Conservation (phyloP, 2,888 invertebrate genomes). For the Scaptodrosophila latifasciaeformis region DNA sequence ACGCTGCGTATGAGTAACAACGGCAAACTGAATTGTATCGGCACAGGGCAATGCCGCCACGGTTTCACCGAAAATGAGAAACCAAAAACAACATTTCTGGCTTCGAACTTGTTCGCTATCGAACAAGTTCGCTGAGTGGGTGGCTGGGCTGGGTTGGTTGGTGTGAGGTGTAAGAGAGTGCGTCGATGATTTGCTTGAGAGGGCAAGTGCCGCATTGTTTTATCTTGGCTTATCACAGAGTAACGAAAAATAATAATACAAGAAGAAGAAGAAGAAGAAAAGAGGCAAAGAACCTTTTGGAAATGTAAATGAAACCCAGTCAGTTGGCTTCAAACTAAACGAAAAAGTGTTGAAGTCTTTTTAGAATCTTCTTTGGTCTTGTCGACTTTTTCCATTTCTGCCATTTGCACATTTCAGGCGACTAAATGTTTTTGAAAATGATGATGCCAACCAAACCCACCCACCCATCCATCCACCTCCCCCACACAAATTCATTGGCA, state of each 20-base stretch:
- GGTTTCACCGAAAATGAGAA: conserved; percentile 7
- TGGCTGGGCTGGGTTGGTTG: background rate
- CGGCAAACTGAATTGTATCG: conserved; percentile 43
- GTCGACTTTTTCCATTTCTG: conserved; percentile 59
- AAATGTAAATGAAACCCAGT: background rate
- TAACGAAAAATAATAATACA: background rate
- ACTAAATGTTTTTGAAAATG: conserved; percentile 44
- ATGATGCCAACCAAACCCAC: no score
- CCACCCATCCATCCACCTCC: no score
- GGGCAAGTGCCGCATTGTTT: conserved; percentile 2
- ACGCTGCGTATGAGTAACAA: conserved; percentile 55
- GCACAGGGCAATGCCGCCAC: conserved; percentile 4
- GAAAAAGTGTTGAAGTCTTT: background rate
- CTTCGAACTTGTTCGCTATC: conserved; percentile 4
- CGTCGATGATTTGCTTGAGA: background rate
- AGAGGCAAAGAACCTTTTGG: background rate
- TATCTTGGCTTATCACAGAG: conserved; percentile 11
- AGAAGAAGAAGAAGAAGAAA: background rate
- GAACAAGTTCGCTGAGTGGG: conserved; percentile 21
- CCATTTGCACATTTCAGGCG: conserved; percentile 65
- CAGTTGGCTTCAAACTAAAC: background rate
- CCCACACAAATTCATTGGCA: no score
- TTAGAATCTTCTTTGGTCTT: conserved; percentile 6
- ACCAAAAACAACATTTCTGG: background rate
- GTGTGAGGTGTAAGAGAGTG: conserved; percentile 30